Percentiles rank a stretch among this genome's conserved stretches.
phyloP scores from a whole-genome alignment of 1,140 invertebrate genomes.

The Drosophila kepulauana region DNA sequence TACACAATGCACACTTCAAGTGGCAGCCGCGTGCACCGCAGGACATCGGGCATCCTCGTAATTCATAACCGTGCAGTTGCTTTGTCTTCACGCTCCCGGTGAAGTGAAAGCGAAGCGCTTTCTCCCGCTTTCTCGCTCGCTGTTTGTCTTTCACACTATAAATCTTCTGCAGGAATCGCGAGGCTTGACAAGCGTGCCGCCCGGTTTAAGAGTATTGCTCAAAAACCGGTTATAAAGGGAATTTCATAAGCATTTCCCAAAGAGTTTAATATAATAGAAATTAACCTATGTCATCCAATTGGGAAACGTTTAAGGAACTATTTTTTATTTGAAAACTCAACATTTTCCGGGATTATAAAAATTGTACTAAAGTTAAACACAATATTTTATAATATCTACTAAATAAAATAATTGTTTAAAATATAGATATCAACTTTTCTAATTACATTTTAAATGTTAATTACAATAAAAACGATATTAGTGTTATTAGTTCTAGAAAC shows the following conservation, averaged over 20 bases:
- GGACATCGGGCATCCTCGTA: slow-evolving; percentile 48
- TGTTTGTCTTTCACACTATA: slow-evolving; percentile 75
- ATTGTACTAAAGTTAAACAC: too few relatives aligned
- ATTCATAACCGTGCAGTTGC: slow-evolving; percentile 59
- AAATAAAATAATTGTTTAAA: too few relatives aligned
- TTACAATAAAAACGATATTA: too few relatives aligned
- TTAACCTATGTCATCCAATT: too few relatives aligned
- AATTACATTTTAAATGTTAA: too few relatives aligned
- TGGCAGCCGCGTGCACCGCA: slow-evolving; percentile 53
- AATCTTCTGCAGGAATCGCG: slow-evolving; percentile 60
- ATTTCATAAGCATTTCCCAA: not conserved
- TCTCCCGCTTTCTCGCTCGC: slow-evolving; percentile 46
- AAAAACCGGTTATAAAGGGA: slow-evolving; percentile 53
- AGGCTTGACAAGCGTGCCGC: slow-evolving; percentile 53
- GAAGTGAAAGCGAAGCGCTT: slow-evolving; percentile 47
- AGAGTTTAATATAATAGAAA: too few relatives aligned
- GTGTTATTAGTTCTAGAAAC: too few relatives aligned
- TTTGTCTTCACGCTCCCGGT: slow-evolving; percentile 55
- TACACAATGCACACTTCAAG: slow-evolving; percentile 32
- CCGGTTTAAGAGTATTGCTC: slow-evolving; percentile 21
- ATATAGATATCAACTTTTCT: too few relatives aligned
- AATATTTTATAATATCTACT: too few relatives aligned
- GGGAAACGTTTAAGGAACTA: too few relatives aligned
- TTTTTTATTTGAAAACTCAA: too few relatives aligned
- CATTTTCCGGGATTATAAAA: too few relatives aligned